These are phyloP conservation scores for Meloidogyne floridensis DNA, from an alignment of 1,140 invertebrate species.

Conservation along the genomic window DNA sequence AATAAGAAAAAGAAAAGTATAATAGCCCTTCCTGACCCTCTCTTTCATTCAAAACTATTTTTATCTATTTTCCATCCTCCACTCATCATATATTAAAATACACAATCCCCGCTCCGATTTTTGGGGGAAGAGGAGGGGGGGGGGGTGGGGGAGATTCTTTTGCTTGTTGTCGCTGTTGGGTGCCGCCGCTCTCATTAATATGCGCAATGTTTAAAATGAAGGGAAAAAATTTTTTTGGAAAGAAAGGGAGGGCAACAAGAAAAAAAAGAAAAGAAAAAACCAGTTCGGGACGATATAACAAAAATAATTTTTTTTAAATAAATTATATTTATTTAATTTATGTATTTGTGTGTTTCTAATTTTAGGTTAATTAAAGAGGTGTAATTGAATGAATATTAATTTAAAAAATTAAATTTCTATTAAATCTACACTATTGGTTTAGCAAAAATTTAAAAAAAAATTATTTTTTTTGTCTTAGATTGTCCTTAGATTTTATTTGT, in stretches of 20 bases:
- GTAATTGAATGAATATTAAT: too few species aligned
- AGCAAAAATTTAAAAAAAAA: too few species aligned
- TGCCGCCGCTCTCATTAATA: constrained; percentile 8
- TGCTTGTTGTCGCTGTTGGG: constrained; percentile 8
- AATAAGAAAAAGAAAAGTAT: too few species aligned
- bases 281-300: neutral
- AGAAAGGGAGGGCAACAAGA: neutral
- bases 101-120: neutral
- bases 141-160: neutral
- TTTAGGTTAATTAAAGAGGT: too few species aligned
- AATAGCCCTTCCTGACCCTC: too few species aligned
- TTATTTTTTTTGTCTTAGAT: too few species aligned
- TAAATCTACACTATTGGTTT: too few species aligned
- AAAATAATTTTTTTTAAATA: neutral
- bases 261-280: neutral
- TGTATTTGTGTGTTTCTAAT: neutral
- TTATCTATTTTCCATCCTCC: too few species aligned
- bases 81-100: too few species aligned
- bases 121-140: neutral
- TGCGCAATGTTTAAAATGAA: neutral
- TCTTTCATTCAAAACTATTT: too few species aligned
- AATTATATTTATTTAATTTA: neutral
- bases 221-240: neutral
- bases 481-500: too few species aligned
- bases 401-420: too few species aligned